Base-by-base conservation (phyloP, 2,888 invertebrate genomes). In the Bedellia somnulentella region DNA sequence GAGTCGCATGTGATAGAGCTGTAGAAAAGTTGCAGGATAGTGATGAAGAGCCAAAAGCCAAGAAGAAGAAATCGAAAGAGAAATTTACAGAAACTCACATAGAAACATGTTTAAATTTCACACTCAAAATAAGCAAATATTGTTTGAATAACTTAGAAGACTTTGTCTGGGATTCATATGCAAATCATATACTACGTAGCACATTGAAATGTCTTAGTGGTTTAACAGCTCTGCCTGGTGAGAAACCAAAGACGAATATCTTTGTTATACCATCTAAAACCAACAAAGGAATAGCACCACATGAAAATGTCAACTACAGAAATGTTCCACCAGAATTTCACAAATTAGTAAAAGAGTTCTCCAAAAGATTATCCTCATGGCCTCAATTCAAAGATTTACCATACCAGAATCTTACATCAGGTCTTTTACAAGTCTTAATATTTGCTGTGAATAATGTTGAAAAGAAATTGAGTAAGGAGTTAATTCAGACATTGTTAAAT, bases 111-210 rank as follows among this genome's bases (percentile, higher is more conserved):
- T 67, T 79, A 2, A 66, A 80, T 8, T 87, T 87, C 51, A 80
- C 86, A 1, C 37, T 86, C 9, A 89, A 86, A 56, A 67, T 87
- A 3, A 80, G 85, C 35, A 87, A 83, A 62, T 93, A 87, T 57
- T 71, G 86, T 13, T 57, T 90, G 1, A 93, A 93, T 54, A 93
- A 93, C 66, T 66, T 90, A 34, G 92, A 92, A 52, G 91, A 92
- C 47, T 92, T 87, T 46, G 79, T 89, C 0, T 85, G 83, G 81
- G 88, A 92, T 49, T 64, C 68, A 0, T 89, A 86, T 39, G 89
- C 86, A 0, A 90, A 85, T 59, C 86, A 88, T 45, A 81, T 92
- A 4, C 66, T 91, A 38, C 78, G 91, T 29, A 82, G 86, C 6
- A 83, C 82, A 2, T 53, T 90, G n/a, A 80, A 83, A 49, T 83